Conservation (phyloP, 2,888 invertebrate species). For the Acrobasis repandana region DNA sequence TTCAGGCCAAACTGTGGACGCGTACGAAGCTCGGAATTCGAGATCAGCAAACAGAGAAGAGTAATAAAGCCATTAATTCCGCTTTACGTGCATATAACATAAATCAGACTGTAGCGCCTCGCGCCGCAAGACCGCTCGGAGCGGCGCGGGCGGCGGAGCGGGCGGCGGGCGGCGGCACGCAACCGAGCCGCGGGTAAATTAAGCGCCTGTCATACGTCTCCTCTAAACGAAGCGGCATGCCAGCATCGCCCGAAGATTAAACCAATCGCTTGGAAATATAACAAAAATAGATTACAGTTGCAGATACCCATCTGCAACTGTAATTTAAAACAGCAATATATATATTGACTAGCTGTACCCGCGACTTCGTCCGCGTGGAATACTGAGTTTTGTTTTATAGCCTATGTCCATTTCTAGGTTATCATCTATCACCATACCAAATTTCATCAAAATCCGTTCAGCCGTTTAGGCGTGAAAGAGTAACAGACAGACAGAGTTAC, state of each 20-base stretch:
- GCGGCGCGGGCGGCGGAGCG: constrained; percentile 33
- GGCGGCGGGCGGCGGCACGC: constrained; percentile 40
- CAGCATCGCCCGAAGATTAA: constrained; percentile 54
- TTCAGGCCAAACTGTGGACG: constrained; percentile 57
- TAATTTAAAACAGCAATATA: neutral
- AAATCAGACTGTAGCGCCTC: constrained; percentile 76
- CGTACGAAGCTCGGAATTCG: constrained; percentile 56
- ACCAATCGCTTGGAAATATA: constrained; percentile 44
- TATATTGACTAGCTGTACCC: too few species aligned
- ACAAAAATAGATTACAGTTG: constrained; percentile 24
- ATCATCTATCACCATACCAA: too few species aligned
- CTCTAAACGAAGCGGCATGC: constrained; percentile 48
- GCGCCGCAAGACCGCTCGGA: constrained; percentile 70
- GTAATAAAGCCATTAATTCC: constrained; percentile 82
- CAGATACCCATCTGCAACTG: neutral
- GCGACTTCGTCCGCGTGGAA: too few species aligned
- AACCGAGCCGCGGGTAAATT: constrained; percentile 63
- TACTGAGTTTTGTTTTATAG: too few species aligned
- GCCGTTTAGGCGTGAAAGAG: too few species aligned
- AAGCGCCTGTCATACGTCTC: constrained; percentile 69
- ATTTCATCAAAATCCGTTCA: too few species aligned
- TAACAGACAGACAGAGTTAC: too few species aligned
- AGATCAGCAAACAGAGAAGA: constrained; percentile 77
- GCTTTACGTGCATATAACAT: constrained; percentile 81
- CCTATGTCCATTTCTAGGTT: too few species aligned